Conservation (phyloP, 1,140 invertebrate genomes). For the honey bee (Apis mellifera) region Amel_HAv3.1 CM009945.2:1583001-1583500, state of each 20-base stretch:
- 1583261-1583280: conserved; percentile 37
- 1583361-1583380: too few species aligned
- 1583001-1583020: neutral
- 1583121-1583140: conserved; percentile 28
- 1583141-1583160: conserved; percentile 72
- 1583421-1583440: too few species aligned
- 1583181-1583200: conserved; percentile 70
- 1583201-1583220: conserved; percentile 61
- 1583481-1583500: neutral
- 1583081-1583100: conserved; percentile 7
- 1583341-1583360: conserved; percentile 11
- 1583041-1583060: neutral
- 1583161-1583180: conserved; percentile 74
- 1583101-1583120: conserved; percentile 7
- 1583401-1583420: neutral
- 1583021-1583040: neutral
- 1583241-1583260: conserved; percentile 45
- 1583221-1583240: conserved; percentile 38
- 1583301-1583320: neutral
- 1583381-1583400: neutral
- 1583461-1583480: too few species aligned
- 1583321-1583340: conserved; percentile 29
- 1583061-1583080: conserved; percentile 15
- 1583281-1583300: conserved; percentile 11
- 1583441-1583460: neutral